Evolutionary conservation across 2,888 invertebrate species (phyloP).

Genomic region (Drosophila melanosoma): DNA sequence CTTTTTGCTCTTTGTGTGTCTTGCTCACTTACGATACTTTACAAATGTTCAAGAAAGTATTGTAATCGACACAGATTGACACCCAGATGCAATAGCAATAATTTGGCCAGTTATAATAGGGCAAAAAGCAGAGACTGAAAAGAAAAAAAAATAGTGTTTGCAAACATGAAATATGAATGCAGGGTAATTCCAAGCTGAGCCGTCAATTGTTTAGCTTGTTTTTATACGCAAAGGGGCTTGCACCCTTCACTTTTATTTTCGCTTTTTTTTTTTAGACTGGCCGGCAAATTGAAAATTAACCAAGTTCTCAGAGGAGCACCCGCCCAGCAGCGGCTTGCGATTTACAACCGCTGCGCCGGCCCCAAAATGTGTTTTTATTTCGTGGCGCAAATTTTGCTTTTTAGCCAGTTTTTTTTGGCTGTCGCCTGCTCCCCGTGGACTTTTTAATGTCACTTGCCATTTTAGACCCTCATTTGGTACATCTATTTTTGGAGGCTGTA

Average conservation of each 20-base stretch:
- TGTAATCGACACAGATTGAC: background rate
- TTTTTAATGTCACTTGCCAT: slow-evolving; percentile 65
- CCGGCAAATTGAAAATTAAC: slow-evolving; percentile 74
- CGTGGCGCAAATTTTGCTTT: slow-evolving; percentile 26
- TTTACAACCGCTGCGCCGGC: slow-evolving; percentile 33
- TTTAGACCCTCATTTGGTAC: slow-evolving; percentile 28
- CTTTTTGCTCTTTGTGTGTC: slow-evolving; percentile 38
- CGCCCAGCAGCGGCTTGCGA: slow-evolving; percentile 36
- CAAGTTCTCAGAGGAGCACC: slow-evolving; percentile 42
- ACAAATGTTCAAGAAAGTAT: background rate
- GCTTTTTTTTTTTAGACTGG: slow-evolving; percentile 24
- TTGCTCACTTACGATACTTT: slow-evolving; percentile 54
- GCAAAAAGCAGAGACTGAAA: background rate
- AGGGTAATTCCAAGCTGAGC: background rate
- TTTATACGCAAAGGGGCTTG: slow-evolving; percentile 23
- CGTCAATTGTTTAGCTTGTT: background rate
- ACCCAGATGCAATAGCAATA: background rate
- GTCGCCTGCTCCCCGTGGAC: slow-evolving; percentile 49
- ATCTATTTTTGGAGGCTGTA: slow-evolving; percentile 15
- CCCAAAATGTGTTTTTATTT: slow-evolving; percentile 40
- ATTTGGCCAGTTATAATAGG: background rate
- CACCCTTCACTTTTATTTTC: slow-evolving; percentile 14
- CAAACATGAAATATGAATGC: background rate
- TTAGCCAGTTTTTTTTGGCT: slow-evolving; percentile 14
- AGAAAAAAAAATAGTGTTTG: background rate